Conservation (phyloP, 2,797 vertebrate genomes). For the Rhynchonycteris naso region DNA sequence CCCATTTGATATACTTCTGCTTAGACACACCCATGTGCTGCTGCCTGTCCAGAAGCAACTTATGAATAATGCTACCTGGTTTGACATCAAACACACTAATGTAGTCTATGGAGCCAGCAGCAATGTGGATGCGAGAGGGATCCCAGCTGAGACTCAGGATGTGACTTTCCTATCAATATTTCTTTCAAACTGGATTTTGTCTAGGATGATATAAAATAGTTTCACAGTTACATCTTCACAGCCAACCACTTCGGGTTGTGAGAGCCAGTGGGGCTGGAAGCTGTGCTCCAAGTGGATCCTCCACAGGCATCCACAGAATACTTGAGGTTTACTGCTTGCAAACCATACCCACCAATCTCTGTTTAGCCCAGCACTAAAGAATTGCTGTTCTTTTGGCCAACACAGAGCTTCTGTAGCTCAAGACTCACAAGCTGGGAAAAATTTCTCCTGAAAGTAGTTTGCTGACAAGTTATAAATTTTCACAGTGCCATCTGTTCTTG, state of each 20-base stretch:
- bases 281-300: slow-evolving; percentile 94
- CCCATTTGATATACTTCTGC: slow-evolving; percentile 92
- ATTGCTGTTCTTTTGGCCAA: slow-evolving; percentile 89
- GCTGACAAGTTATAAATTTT: slow-evolving; percentile 92
- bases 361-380: slow-evolving; percentile 92
- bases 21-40: slow-evolving; percentile 75
- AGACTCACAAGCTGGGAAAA: slow-evolving; percentile 90
- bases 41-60: slow-evolving; percentile 90
- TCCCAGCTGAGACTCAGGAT: slow-evolving; percentile 94
- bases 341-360: slow-evolving; percentile 93
- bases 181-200: slow-evolving; percentile 91
- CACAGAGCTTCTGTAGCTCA: slow-evolving; percentile 90
- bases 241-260: slow-evolving; percentile 87
- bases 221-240: slow-evolving; percentile 97
- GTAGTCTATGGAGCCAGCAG: slow-evolving; percentile 91
- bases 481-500: slow-evolving; percentile 90
- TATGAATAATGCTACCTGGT: slow-evolving; percentile 90
- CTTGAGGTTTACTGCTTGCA: slow-evolving; percentile 87
- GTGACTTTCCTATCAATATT: slow-evolving; percentile 96
- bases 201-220: slow-evolving; percentile 91
- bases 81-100: slow-evolving; percentile 89
- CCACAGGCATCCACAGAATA: slow-evolving; percentile 90
- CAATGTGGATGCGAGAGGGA: slow-evolving; percentile 87
- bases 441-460: slow-evolving; percentile 94
- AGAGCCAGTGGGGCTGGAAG: slow-evolving; percentile 85